A percentile compares a stretch with the other conserved stretches of the same genome.
These are phyloP conservation scores for Stegodyphus mimosarum DNA, from an alignment of 1,140 invertebrate species.

Conservation along the genomic window DNA sequence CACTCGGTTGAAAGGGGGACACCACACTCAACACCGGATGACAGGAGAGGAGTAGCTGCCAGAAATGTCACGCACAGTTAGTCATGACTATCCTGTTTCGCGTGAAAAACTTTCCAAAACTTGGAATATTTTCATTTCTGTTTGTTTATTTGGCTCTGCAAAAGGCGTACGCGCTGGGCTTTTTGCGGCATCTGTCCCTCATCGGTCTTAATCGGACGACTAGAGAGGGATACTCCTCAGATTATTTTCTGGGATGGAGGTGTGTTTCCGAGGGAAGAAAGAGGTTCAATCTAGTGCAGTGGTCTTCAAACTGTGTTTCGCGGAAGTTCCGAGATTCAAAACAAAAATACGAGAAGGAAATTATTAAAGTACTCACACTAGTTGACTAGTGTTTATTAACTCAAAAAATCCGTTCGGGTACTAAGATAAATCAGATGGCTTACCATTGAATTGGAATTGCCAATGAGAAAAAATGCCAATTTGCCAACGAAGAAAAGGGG, in stretches of 20 bases:
- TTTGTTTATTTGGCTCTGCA: too few relatives aligned
- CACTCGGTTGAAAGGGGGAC: not conserved
- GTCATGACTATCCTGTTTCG: constrained; percentile 55
- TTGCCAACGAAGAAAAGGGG: not conserved
- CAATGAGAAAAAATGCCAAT: too few relatives aligned
- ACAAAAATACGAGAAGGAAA: not conserved
- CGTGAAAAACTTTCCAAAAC: constrained; percentile 54
- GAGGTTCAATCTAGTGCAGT: not conserved
- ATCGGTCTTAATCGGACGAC: not conserved
- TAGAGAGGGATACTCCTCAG: not conserved
- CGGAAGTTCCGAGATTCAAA: not conserved
- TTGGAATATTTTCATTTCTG: constrained; percentile 44
- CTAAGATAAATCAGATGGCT: not conserved
- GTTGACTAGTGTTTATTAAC: not conserved
- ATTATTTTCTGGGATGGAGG: not conserved
- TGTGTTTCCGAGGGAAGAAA: not conserved
- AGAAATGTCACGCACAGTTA: constrained; percentile 50
- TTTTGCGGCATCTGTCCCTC: not conserved
- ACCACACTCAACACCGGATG: constrained; percentile 37
- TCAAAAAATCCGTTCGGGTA: not conserved
- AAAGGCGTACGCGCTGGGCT: not conserved
- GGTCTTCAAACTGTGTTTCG: not conserved
- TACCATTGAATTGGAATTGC: too few relatives aligned
- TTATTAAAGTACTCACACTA: not conserved
- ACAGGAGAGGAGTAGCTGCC: constrained; percentile 7